These are phyloP conservation scores for Polyommatus iphigenia DNA, from an alignment of 2,888 invertebrate species.

Conservation along the genomic window DNA sequence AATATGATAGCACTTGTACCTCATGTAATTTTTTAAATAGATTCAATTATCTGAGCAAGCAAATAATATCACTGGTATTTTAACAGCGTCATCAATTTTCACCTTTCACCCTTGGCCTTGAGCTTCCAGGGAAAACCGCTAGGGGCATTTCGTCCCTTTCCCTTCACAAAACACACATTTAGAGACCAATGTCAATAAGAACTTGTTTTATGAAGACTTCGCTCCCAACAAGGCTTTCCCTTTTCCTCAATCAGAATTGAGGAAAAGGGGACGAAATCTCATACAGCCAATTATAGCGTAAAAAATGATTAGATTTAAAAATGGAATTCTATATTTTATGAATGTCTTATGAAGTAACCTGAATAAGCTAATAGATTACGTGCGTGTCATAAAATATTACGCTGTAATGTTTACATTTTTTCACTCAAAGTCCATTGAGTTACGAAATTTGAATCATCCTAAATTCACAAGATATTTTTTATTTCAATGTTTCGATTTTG, in stretches of 20 bases:
- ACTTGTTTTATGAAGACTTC: constrained; percentile 8
- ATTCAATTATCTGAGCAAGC: background rate
- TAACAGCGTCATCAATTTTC: background rate
- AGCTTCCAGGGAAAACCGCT: background rate
- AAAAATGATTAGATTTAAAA: background rate
- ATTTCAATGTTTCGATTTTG: too few relatives aligned
- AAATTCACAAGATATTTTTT: too few relatives aligned
- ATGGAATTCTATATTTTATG: background rate
- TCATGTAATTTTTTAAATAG: too few relatives aligned
- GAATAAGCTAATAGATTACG: background rate
- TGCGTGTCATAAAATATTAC: background rate
- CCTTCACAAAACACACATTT: background rate
- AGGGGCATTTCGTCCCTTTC: background rate
- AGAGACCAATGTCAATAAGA: constrained; percentile 9
- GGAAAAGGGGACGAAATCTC: background rate
- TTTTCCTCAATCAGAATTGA: too few relatives aligned
- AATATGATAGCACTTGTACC: too few relatives aligned
- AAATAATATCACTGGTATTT: background rate
- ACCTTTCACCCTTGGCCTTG: background rate
- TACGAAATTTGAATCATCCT: too few relatives aligned
- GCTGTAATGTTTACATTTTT: background rate
- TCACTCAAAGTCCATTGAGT: too few relatives aligned
- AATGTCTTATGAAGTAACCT: background rate
- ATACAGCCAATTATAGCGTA: background rate
- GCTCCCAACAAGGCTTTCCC: background rate